A percentile compares a stretch with the other conserved stretches of the same genome.
These are phyloP conservation scores for Hephaestus fuliginosus DNA, from an alignment of 2,797 vertebrate species.

Conservation along the genomic window DNA sequence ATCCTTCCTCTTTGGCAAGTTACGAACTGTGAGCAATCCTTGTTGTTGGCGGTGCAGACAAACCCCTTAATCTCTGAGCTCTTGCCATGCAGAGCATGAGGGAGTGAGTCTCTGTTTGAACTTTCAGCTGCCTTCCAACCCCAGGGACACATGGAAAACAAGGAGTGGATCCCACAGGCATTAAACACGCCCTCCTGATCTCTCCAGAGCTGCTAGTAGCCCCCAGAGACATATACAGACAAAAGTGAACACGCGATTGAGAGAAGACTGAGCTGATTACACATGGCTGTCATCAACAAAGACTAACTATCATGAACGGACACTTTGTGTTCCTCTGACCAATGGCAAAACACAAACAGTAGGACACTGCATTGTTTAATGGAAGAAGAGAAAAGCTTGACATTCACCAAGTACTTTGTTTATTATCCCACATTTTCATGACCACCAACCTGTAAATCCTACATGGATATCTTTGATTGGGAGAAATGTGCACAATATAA, in stretches of 20 bases:
- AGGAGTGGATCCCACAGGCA: constrained; percentile 81
- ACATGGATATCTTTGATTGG: background rate
- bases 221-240: constrained; percentile 64
- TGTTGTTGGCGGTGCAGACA: constrained; percentile 77
- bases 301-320: constrained; percentile 58
- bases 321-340: constrained; percentile 55
- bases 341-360: constrained; percentile 47
- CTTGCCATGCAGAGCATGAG: constrained; percentile 79
- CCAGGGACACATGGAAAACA: constrained; percentile 83
- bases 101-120: constrained; percentile 85
- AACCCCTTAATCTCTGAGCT: constrained; percentile 85
- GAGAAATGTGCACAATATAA: background rate
- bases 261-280: constrained; percentile 56
- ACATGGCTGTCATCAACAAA: constrained; percentile 61
- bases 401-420: constrained; percentile 13
- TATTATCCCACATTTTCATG: constrained; percentile 24
- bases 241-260: constrained; percentile 48
- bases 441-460: background rate
- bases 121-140: constrained; percentile 83
- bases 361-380: constrained; percentile 28
- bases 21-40: constrained; percentile 72
- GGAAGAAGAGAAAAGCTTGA: background rate
- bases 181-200: constrained; percentile 68
- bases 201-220: constrained; percentile 59
- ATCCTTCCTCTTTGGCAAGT: constrained; percentile 78